These are phyloP conservation scores for Anolis sagrei DNA, from an alignment of 2,113 vertebrate genomes.

Conservation along the genomic window DNA sequence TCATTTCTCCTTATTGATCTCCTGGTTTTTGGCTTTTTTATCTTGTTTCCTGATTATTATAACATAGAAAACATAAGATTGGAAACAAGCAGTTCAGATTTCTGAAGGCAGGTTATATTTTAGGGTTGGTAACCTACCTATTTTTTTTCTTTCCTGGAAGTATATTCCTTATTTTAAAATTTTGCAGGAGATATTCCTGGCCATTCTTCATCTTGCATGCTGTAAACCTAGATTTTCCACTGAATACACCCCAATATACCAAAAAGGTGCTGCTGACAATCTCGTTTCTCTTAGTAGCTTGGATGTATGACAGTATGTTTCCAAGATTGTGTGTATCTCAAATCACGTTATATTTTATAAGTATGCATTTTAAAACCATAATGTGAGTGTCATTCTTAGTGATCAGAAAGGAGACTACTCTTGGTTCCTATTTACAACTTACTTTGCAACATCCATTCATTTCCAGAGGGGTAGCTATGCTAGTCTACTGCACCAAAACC, in stretches of 20 bases:
- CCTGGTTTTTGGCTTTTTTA: background rate
- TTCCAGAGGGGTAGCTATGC: too few species aligned
- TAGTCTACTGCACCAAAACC: too few species aligned
- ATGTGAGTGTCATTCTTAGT: background rate
- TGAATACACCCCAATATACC: background rate
- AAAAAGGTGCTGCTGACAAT: too few species aligned
- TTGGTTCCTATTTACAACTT: background rate
- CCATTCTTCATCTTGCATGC: background rate
- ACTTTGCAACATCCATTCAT: background rate
- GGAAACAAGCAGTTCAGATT: background rate
- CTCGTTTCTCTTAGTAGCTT: too few species aligned
- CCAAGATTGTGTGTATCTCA: background rate
- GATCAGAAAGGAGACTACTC: background rate
- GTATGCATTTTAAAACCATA: background rate
- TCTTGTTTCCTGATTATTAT: background rate
- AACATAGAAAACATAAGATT: background rate
- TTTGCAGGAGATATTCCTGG: background rate
- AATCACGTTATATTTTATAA: background rate
- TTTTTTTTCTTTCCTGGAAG: background rate
- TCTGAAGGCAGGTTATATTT: background rate
- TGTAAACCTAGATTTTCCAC: background rate
- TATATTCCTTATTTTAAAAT: background rate
- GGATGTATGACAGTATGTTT: too few species aligned
- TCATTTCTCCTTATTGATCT: background rate
- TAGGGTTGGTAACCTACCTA: too few species aligned